Evolutionary conservation across 2,888 invertebrate genomes (phyloP), one percentile per base, ranked within the genome.

Genomic region (Drosophila koepferae): DNA sequence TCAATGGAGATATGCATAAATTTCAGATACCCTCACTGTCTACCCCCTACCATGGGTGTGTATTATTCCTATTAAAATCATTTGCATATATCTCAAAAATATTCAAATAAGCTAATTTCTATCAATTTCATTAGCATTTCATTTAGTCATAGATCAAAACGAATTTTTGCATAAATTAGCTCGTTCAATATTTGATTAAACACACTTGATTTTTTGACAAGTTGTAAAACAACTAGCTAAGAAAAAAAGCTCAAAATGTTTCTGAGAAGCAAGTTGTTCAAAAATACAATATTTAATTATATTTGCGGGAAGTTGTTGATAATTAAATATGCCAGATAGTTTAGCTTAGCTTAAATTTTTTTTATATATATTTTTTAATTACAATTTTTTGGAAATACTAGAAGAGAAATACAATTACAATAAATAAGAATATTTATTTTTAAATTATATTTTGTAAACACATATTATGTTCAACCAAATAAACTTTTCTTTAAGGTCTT

Each of bases 1-100:
- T 71, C 59, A 56, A 53, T 44, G 59, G 51, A 62, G 56, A 66
- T 66, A 69, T 63, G 69, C 60, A 78, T 67, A 74, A 78, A 69
- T 74, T 77, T 51, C 3, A 36, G 34, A 14, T 49, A 34, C 12
- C 6, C 49, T 18, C 49, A 7, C 12, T n/a, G 10, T 0, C 14
- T 2, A 3, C 18, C 34, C 18, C 34, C n/a, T n/a, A n/a, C n/a
- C n/a, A n/a, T n/a, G 34, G 6, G n/a, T 9, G 16, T 28, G 28
- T 48, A n/a, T 48, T 10, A 67, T 43, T n/a, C 18, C 18, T 36
- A 73, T 23, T 46, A 58, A 34, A 23, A 36, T 14, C 8, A 75
- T 79, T 71, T 79, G 64, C 67, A 74, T 74, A 62, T 44, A 20
- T 61, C 41, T 72, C 28, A 43, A 2, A 60, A 51, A 51, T 55